Conservation (phyloP, 2,888 invertebrate species). For the Alcis repandata region DNA sequence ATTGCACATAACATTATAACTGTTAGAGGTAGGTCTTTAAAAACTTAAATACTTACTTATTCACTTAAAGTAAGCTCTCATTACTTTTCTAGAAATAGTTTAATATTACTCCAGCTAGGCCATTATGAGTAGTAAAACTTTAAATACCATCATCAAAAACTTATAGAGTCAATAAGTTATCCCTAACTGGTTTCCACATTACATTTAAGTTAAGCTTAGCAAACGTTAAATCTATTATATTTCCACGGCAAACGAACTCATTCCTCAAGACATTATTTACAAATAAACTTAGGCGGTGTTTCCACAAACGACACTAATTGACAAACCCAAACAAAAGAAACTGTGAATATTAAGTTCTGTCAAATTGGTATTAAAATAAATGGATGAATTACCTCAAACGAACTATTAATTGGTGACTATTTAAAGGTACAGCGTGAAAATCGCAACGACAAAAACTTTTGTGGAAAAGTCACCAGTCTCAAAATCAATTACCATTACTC, state of each 20-base stretch:
- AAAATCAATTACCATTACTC: slow-evolving; percentile 78
- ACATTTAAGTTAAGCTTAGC: slow-evolving; percentile 40
- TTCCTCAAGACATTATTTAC: slow-evolving; percentile 59
- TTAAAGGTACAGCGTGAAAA: neutral
- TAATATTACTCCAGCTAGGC: slow-evolving; percentile 6
- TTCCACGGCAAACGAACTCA: slow-evolving; percentile 48
- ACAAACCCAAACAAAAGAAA: neutral
- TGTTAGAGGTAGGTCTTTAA: too few relatives aligned
- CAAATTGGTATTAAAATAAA: too few relatives aligned
- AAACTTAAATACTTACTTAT: neutral
- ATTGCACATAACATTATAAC: too few relatives aligned
- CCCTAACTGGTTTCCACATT: slow-evolving; percentile 39
- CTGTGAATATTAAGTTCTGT: neutral
- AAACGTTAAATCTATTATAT: slow-evolving; percentile 44
- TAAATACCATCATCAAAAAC: slow-evolving; percentile 29
- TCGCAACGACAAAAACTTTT: neutral
- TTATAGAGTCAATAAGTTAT: slow-evolving; percentile 34
- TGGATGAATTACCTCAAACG: too few relatives aligned
- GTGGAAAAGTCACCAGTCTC: slow-evolving; percentile 41
- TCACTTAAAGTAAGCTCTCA: neutral
- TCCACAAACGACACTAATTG: neutral
- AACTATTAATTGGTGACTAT: neutral
- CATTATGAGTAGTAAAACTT: slow-evolving; percentile 31
- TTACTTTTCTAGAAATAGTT: slow-evolving; percentile 7
- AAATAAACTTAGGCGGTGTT: slow-evolving; percentile 37